Base-by-base conservation (phyloP, 2,888 invertebrate species). In the Anodontia alba region DNA sequence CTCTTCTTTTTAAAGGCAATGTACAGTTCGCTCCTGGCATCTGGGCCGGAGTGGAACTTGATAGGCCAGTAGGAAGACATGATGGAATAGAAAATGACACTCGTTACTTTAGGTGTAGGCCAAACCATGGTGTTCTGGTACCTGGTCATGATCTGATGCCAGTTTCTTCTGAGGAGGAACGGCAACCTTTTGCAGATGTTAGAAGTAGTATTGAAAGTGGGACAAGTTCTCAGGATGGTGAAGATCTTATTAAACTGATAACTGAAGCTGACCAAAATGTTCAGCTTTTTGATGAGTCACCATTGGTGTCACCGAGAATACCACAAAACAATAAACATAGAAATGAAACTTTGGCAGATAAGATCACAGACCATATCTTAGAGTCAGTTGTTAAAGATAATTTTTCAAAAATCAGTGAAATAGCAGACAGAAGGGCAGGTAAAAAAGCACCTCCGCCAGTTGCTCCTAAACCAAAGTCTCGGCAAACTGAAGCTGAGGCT, bases 31-130 rank as follows among this genome's bases (percentile, higher is more conserved):
- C 91, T n/a, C 89, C 91, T 0, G 93, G 93, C 29, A 81, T 91
- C 42, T 92, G 91, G 92, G 92, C 90, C 1, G 93, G 93, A 5
- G 92, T 93, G 23, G 92, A 92, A 84, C 83, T 93, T 49, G 91
- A 92, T 29, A 42, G 78, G 26, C 86, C 90, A 3, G 89, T 90
- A 26, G 92, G 92, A 1, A 85, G 89, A 51, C 90, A 88, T 76
- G 89, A 92, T 79, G 93, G 92, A 0, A 74, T 77, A 23, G 83
- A 89, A 36, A 90, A 90, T 49, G 91, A 91, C 7, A 80, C 82
- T 17, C 70, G 89, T 10, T 93, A 93, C 80, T 93, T 92, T 81
- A 86, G 81, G 12, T 92, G 93, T 78, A 66, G 79, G 29, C 73
- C 86, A 8, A 82, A 85, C 36, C 90, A 91, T 80, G 93, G 93